Conservation (phyloP, 1,140 invertebrate genomes). For the Caerostris darwini region DNA sequence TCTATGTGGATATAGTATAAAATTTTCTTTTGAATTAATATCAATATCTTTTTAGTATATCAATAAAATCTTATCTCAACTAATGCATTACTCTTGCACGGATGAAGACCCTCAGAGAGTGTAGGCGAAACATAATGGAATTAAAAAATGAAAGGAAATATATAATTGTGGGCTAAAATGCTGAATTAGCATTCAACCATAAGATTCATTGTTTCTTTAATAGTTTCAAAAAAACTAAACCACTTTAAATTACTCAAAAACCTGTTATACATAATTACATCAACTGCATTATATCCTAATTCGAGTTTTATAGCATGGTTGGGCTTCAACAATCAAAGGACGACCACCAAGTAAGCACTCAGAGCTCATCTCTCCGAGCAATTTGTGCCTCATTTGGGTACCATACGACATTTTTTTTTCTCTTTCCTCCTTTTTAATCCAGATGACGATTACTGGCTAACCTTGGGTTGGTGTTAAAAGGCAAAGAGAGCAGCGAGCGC, state of each 20-base stretch:
- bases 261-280: slow-evolving; percentile 26
- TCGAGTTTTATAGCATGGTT: slow-evolving; percentile 10
- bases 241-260: not conserved
- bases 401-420: not conserved
- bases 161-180: not conserved
- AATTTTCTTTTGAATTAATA: too few species aligned
- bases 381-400: slow-evolving; percentile 41
- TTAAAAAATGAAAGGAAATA: not conserved
- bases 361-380: slow-evolving; percentile 22
- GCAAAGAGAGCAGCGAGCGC: not conserved
- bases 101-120: not conserved
- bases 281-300: slow-evolving; percentile 24
- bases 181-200: not conserved
- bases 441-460: slow-evolving; percentile 33
- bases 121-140: not conserved
- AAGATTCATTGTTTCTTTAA: not conserved
- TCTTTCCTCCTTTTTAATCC: not conserved
- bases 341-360: not conserved
- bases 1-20: too few species aligned
- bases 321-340: not conserved
- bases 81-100: too few species aligned
- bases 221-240: not conserved
- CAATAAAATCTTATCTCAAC: too few species aligned
- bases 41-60: too few species aligned
- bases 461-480: slow-evolving; percentile 57